These are phyloP conservation scores for Cordylochernes scorpioides DNA, from an alignment of 2,888 invertebrate species.

Conservation along the genomic window DNA sequence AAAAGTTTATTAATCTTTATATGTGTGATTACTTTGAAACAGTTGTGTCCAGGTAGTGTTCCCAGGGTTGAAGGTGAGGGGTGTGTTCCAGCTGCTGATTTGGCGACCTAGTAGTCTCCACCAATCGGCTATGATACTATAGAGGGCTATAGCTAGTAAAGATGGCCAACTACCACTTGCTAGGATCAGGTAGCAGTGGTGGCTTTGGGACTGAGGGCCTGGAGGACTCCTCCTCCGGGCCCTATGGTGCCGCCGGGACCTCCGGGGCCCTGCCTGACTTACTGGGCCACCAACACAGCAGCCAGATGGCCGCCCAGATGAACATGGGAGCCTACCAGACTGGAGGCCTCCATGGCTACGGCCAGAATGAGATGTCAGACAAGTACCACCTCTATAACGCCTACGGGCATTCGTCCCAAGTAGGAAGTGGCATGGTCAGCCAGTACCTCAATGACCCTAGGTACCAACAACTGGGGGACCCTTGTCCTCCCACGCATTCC, in stretches of 20 bases:
- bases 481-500: constrained; percentile 6
- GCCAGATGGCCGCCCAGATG: no score
- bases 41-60: no score
- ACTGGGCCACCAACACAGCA: no score
- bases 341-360: constrained; percentile 12
- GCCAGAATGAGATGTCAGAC: constrained; percentile 13
- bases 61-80: no score
- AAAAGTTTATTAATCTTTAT: no score
- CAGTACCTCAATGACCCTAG: constrained; percentile 11
- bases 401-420: constrained; percentile 9
- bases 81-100: no score
- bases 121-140: no score
- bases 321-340: constrained; percentile 11
- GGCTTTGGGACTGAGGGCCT: constrained; percentile 12
- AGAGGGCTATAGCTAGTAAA: no score
- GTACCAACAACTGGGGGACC: constrained; percentile 10
- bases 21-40: no score
- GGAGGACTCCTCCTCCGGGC: constrained; percentile 11
- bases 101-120: no score
- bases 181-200: no score
- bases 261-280: no score
- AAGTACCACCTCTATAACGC: constrained; percentile 12
- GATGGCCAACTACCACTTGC: constrained; percentile 15
- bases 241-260: constrained; percentile 6
- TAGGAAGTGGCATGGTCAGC: constrained; percentile 7